phyloP scores from a whole-genome alignment of 2,113 vertebrate species.

The Camelus bactrianus region DNA sequence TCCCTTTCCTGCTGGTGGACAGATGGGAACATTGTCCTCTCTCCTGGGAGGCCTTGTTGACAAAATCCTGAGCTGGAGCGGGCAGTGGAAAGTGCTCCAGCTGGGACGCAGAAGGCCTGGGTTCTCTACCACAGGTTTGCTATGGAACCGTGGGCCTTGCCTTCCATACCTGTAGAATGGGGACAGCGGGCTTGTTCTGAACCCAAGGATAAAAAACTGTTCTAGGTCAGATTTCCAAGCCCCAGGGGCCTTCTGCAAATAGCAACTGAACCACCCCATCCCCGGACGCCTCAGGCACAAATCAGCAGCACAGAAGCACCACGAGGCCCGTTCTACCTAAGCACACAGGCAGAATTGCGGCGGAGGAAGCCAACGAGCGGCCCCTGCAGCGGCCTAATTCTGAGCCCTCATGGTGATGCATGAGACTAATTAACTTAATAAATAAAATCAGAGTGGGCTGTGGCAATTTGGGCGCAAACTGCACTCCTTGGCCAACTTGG shows the following conservation, averaged over 20 bases:
- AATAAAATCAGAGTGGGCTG: not conserved
- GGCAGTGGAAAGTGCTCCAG: not conserved
- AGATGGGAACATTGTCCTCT: not conserved
- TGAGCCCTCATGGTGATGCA: not conserved
- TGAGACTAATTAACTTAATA: not conserved
- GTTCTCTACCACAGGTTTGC: not conserved
- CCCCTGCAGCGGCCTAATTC: not conserved
- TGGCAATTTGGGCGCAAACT: not conserved
- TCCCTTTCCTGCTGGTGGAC: not conserved
- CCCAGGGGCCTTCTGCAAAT: constrained; percentile 5
- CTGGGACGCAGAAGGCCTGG: not conserved
- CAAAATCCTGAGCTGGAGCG: not conserved
- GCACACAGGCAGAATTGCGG: not conserved
- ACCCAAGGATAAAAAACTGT: not conserved
- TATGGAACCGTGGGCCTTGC: not conserved
- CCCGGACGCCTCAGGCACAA: not conserved
- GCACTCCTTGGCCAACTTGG: not conserved
- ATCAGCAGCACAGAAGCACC: not conserved
- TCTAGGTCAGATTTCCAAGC: constrained; percentile 2
- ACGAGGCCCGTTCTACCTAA: not conserved
- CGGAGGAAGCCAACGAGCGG: not conserved
- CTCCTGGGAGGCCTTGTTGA: not conserved
- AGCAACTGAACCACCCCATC: not conserved
- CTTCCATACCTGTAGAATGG: constrained; percentile 4
- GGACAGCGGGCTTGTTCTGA: not conserved